phyloP scores from a whole-genome alignment of 2,888 invertebrate species.

The Chrysina gloriosa region DNA sequence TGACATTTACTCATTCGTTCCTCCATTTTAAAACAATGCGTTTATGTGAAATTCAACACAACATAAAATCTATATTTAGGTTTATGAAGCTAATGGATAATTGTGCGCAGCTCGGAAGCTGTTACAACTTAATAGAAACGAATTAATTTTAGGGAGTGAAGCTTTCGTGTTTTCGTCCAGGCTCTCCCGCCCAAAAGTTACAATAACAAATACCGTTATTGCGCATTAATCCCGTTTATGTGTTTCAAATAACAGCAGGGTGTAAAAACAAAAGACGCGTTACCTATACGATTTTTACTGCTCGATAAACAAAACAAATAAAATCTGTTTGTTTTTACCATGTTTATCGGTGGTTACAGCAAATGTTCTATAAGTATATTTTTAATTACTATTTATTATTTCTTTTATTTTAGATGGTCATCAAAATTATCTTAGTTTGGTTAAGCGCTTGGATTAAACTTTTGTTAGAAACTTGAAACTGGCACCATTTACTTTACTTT shows the following conservation, averaged over 20 bases:
- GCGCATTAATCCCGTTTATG: conserved; percentile 32
- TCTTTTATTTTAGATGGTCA: too few relatives aligned
- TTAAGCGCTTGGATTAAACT: background rate
- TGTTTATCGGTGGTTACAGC: conserved; percentile 17
- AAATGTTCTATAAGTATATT: conserved; percentile 18
- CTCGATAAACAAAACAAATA: conserved; percentile 15
- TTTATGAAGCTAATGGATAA: conserved; percentile 33
- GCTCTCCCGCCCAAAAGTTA: conserved; percentile 25
- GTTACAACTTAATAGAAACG: conserved; percentile 30
- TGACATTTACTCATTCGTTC: background rate
- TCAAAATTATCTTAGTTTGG: too few relatives aligned
- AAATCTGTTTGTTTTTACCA: conserved; percentile 22
- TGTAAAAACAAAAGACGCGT: conserved; percentile 29
- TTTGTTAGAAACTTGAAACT: too few relatives aligned
- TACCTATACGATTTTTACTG: conserved; percentile 27
- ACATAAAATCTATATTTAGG: conserved; percentile 33
- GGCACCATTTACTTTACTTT: too few relatives aligned
- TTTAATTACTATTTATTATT: conserved; percentile 1
- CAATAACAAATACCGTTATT: conserved; percentile 36
- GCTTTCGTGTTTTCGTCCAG: conserved; percentile 10
- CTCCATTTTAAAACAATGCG: conserved; percentile 31
- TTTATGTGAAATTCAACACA: conserved; percentile 26
- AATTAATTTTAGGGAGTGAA: conserved; percentile 24
- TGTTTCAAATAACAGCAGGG: conserved; percentile 34
- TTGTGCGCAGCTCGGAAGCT: conserved; percentile 16